Base-by-base conservation (phyloP, 1,140 invertebrate genomes). In the Eupeodes corollae region DNA sequence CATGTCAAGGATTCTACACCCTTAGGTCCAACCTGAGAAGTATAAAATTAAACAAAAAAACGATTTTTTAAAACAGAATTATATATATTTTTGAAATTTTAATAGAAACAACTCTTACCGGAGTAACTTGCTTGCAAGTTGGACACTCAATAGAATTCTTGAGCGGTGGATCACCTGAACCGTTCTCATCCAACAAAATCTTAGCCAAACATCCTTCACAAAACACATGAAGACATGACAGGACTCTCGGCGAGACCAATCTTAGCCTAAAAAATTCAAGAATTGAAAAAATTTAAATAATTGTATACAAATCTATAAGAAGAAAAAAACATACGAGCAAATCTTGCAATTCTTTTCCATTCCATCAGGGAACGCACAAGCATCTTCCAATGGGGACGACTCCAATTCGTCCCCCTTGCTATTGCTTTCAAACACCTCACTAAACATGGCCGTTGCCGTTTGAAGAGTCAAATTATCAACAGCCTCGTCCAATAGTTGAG, bases 221-320 rank as follows among this genome's bases (percentile, higher is more conserved):
- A 72, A 92, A 95, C 6, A 89, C 88, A 74, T 95, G 91, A 56
- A 96, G 77, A 70, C 92, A 97, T 52, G 83, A 82, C 52, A 97
- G 75, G 35, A 94, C 83, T 54, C 90, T 79, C 38, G 91, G 91
- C 58, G 78, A 78, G 57, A 77, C 79, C 52, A 88, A 72, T 56
- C 83, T 84, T 59, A 55, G 56, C 56, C 62, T 38, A 16, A 47
- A 46, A n/a, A 5, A 47, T 42, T 19, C n/a, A n/a, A 50, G 2
- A 42, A 19, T 1, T 16, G 31, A 35, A 19, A 52, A 38, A 37
- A 39, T 15, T 15, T 44, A 30, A 5, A 11, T 37, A 42, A 26
- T 19, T 0, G 12, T 21, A 47, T 18, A 2, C 5, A 49, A 44
- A 51, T 42, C 15, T 15, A 11, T 8, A 39, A n/a, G 3, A 6